Evolutionary conservation across 2,888 invertebrate species (phyloP), one percentile per base, ranked within the genome.

Genomic region (Phoronis australis): DNA sequence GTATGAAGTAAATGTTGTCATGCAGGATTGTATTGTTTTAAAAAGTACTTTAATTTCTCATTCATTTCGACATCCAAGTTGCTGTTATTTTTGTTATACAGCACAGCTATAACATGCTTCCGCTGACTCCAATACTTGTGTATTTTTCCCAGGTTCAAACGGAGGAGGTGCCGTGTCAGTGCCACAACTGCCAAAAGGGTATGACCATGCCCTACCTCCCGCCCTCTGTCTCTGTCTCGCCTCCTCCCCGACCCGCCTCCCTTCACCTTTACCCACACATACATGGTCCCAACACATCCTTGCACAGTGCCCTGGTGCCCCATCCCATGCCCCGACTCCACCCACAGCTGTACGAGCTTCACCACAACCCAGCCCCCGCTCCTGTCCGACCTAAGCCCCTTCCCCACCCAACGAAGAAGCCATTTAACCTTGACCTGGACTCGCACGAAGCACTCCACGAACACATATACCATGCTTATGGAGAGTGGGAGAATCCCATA

Each of bases 241-340:
- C 15, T 9, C 52, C 64, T 9, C 66, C 70, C 15, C 61, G 67
- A 44, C 71, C 71, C 22, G 68, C 68, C 40, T 66, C 73, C 49
- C 59, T 73, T 5, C 68, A 71, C 53, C 64, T 72, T 42, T 71
- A 73, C 59, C 71, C 74, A 15, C 74, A 74, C 57, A 74, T 74
- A 39, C 73, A 74, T 53, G 73, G 73, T 35, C 62, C 68, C 25
- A 31, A 31, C 31, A 31, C 9, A 12, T 31, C 15, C 9, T 15
- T 12, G 31, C 9, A 15, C 9, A 9, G 9, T 9, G 31, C 31
- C 31, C 9, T 9, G 15, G 9, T 15, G 15, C 31, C 45, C 18
- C 64, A 62, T 42, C 56, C 62, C 6, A 57, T 61, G 40, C 64
- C 70, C 0, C 54, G 69, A 2, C 61, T 73, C 18, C 72, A 69